These are phyloP conservation scores for Ophion ellenae DNA, from an alignment of 2,888 invertebrate species.

Conservation along the genomic window DNA sequence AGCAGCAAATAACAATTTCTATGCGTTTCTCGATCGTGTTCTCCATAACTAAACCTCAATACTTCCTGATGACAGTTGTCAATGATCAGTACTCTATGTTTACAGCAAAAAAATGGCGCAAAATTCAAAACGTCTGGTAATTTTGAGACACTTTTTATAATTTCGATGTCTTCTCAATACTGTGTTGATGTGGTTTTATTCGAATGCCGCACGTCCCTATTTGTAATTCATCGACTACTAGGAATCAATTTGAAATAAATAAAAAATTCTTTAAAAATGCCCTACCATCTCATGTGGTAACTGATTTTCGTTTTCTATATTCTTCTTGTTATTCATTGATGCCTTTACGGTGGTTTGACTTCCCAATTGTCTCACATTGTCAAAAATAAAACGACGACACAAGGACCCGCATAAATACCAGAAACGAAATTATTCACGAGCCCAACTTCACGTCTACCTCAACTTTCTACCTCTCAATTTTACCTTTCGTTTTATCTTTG, in stretches of 20 bases:
- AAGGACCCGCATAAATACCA: conserved; percentile 19
- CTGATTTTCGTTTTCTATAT: not conserved
- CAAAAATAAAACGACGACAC: not conserved
- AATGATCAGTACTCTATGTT: too few species aligned
- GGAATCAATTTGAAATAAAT: not conserved
- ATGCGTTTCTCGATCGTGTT: too few species aligned
- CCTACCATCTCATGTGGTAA: not conserved
- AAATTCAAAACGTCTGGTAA: too few species aligned
- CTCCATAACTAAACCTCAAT: too few species aligned
- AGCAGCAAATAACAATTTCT: too few species aligned
- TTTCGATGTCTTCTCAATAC: not conserved
- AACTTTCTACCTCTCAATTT: conserved; percentile 28
- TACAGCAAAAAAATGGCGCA: too few species aligned
- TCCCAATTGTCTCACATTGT: not conserved
- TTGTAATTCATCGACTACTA: not conserved
- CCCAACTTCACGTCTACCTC: not conserved
- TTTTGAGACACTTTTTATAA: too few species aligned
- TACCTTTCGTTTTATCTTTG: conserved; percentile 4
- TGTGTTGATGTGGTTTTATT: not conserved
- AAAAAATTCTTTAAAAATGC: not conserved
- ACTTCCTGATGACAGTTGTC: too few species aligned
- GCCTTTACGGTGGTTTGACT: not conserved
- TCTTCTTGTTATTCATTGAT: not conserved
- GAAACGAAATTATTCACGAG: conserved; percentile 35
- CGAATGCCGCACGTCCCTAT: not conserved